Percentiles rank a stretch among this genome's conserved stretches.
Evolutionary conservation across 2,113 vertebrate genomes (phyloP).

Genomic region (Psettodes erumei): DNA sequence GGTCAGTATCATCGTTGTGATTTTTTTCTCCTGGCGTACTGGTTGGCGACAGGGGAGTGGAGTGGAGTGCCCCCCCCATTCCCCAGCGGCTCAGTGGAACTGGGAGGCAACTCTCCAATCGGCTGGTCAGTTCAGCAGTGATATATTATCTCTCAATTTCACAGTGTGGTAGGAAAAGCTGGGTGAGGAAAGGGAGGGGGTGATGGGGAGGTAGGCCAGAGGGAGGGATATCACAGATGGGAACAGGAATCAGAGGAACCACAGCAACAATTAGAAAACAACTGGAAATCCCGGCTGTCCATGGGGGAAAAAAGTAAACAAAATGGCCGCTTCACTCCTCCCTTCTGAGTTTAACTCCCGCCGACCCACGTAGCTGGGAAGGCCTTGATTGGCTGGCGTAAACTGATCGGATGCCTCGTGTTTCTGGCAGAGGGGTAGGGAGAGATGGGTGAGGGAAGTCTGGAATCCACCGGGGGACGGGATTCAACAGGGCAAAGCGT

Average conservation of each 20-base stretch:
- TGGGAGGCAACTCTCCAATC: slow-evolving; percentile 63
- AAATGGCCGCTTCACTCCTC: slow-evolving; percentile 73
- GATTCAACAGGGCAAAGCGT: slow-evolving; percentile 63
- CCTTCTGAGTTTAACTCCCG: slow-evolving; percentile 72
- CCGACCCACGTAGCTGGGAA: slow-evolving; percentile 62
- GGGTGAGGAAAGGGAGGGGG: slow-evolving; percentile 31
- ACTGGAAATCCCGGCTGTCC: slow-evolving; percentile 72
- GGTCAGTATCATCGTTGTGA: slow-evolving; percentile 57
- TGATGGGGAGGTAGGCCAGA: slow-evolving; percentile 34
- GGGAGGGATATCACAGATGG: slow-evolving; percentile 44
- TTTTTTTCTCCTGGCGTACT: slow-evolving; percentile 68
- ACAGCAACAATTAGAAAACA: slow-evolving; percentile 77
- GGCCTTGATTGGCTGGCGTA: slow-evolving; percentile 66
- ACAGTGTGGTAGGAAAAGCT: slow-evolving; percentile 81
- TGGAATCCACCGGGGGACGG: slow-evolving; percentile 69
- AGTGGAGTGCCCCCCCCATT: slow-evolving; percentile 32
- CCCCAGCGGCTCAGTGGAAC: slow-evolving; percentile 70
- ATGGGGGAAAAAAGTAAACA: slow-evolving; percentile 66
- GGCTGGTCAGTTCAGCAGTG: slow-evolving; percentile 78
- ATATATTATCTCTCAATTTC: slow-evolving; percentile 80
- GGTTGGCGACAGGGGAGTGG: slow-evolving; percentile 58
- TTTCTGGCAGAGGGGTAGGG: slow-evolving; percentile 54
- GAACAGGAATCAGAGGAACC: slow-evolving; percentile 66
- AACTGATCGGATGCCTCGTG: slow-evolving; percentile 66
- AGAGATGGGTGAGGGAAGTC: slow-evolving; percentile 54